phyloP scores from a whole-genome alignment of 2,113 vertebrate species.

The Gasterosteus nipponicus region DNA sequence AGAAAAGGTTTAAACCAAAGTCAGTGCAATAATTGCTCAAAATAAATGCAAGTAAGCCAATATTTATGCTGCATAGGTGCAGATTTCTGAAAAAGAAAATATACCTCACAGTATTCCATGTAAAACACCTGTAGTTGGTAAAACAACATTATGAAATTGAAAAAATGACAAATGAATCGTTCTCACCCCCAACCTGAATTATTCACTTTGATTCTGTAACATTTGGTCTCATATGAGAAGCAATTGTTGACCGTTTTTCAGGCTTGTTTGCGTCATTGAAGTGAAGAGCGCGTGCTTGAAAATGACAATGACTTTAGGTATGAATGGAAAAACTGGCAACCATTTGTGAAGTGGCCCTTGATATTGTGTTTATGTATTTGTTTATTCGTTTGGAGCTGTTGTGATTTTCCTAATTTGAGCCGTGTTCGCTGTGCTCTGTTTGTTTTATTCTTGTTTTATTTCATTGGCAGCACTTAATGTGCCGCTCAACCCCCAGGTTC shows the following conservation, averaged over 20 bases:
- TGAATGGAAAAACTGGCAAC: slow-evolving; percentile 31
- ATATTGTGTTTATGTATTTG: slow-evolving; percentile 29
- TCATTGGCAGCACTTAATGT: background rate
- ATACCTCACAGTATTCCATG: slow-evolving; percentile 5
- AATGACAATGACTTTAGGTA: slow-evolving; percentile 31
- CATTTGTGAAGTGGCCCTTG: slow-evolving; percentile 41
- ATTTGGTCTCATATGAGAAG: slow-evolving; percentile 66
- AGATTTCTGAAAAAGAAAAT: slow-evolving; percentile 9
- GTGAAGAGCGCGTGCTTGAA: slow-evolving; percentile 31
- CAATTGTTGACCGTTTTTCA: background rate
- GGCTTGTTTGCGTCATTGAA: slow-evolving; percentile 33
- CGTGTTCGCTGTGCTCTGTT: background rate
- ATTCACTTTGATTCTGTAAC: slow-evolving; percentile 81
- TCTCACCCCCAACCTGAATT: slow-evolving; percentile 69
- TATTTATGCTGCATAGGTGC: background rate
- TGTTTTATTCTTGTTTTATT: slow-evolving; percentile 1
- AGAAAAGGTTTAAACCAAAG: slow-evolving; percentile 14
- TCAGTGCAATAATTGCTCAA: background rate
- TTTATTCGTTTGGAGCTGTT: slow-evolving; percentile 1
- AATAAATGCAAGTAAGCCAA: slow-evolving; percentile 8
- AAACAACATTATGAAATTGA: slow-evolving; percentile 68
- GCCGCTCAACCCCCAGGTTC: too few species aligned
- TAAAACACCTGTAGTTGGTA: slow-evolving; percentile 40
- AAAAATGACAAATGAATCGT: slow-evolving; percentile 78
- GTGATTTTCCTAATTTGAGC: background rate